Base-by-base conservation (phyloP, 2,113 vertebrate genomes). In the Egretta garzetta region DNA sequence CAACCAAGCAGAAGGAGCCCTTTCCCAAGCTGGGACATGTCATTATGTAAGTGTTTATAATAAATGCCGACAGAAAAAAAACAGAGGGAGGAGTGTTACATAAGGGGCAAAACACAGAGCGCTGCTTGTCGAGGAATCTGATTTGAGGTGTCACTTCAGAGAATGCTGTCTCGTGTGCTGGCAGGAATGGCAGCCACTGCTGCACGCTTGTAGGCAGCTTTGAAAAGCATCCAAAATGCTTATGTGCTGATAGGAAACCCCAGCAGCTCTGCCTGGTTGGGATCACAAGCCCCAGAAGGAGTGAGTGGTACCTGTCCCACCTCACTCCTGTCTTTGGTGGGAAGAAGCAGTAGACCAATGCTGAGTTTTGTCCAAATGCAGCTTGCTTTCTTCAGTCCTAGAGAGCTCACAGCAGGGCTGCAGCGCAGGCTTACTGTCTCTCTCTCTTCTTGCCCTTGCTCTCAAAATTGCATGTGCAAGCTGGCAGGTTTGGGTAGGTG, bases 41-140 rank as follows among this genome's bases (percentile, higher is more conserved):
- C 89, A 93, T 97, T 96, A 97, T 94, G 86, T 96, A 97, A 97
- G 93, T 91, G 95, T 91, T 96, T 94, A 94, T 95, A 94, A 96
- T 94, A 96, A 96, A 96, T 45, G 84, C 66, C 10, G 10, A 87
- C 50, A 50, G 76, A 55, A 94, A 60, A 94, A 90, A 80, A 55
- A 18, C 52, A 75, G 86, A 93, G 85, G 91, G 86, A 94, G 59
- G 89, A 90, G 89, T 87, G 86, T 97, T 97, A 96, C 91, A n/a
- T 96, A 97, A 96, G 97, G 88, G 84, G 71, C 87, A 76, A 88
- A 94, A 94, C 63, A 93, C 92, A 89, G 91, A 90, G 76, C 1
- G 2, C 60, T 68, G 92, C 93, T 97, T 96, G 91, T 95, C 32
- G n/a, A 95, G 81, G 91, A 94, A 90, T 73, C 22, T 62, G 93